These are phyloP conservation scores for Seriola rivoliana DNA, from an alignment of 2,113 vertebrate species.

Conservation along the genomic window DNA sequence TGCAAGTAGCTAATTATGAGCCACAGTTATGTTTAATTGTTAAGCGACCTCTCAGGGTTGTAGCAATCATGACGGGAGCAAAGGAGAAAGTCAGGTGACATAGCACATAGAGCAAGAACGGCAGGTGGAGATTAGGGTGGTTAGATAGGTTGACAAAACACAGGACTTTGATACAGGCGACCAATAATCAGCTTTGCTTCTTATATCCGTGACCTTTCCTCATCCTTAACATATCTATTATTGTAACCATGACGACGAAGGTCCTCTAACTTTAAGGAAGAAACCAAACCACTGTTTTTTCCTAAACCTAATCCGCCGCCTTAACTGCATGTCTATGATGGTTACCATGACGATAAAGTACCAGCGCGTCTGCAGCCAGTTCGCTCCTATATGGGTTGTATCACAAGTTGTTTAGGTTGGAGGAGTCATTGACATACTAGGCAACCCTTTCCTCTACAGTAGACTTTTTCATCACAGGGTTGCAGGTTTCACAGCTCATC, in stretches of 20 bases:
- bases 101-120: neutral
- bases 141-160: neutral
- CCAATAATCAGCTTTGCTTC: neutral
- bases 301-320: too few relatives aligned
- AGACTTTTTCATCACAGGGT: too few relatives aligned
- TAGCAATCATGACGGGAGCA: neutral
- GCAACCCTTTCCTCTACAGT: too few relatives aligned
- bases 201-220: neutral
- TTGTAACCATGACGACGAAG: neutral
- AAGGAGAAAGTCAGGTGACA: neutral
- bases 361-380: too few relatives aligned
- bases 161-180: neutral
- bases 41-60: neutral
- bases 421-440: too few relatives aligned
- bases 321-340: neutral
- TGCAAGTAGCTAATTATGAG: neutral
- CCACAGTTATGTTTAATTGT: neutral
- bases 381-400: too few relatives aligned
- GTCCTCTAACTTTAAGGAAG: neutral
- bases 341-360: neutral
- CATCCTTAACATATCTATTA: neutral
- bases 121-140: too few relatives aligned
- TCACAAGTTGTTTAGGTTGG: too few relatives aligned
- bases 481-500: too few relatives aligned
- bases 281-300: too few relatives aligned